These are phyloP conservation scores for Micrasema longulum DNA, from an alignment of 1,140 invertebrate species.

Conservation along the genomic window DNA sequence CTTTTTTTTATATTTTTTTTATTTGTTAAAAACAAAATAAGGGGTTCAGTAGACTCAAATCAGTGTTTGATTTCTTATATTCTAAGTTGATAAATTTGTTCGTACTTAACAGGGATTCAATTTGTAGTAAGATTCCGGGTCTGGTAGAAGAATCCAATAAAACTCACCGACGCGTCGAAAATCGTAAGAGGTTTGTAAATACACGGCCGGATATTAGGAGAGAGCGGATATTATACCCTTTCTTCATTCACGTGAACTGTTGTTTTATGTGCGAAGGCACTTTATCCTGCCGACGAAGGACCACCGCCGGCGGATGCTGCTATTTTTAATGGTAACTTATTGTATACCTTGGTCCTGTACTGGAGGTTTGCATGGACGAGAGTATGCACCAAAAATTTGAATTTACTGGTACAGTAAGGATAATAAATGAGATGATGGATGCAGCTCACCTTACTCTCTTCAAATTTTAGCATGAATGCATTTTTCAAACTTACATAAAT, in stretches of 20 bases:
- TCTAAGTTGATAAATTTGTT: too few relatives aligned
- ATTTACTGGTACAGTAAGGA: constrained; percentile 1
- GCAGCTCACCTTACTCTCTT: too few relatives aligned
- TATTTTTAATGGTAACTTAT: constrained; percentile 30
- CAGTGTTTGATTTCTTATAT: too few relatives aligned
- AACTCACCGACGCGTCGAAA: neutral
- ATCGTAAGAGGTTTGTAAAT: constrained; percentile 8
- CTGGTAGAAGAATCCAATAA: neutral
- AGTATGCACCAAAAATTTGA: neutral
- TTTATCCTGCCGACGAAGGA: neutral
- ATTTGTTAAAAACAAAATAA: too few relatives aligned
- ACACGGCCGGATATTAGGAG: constrained; percentile 39
- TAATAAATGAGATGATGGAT: neutral
- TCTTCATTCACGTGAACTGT: constrained; percentile 25
- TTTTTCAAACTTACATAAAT: too few relatives aligned
- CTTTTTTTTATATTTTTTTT: too few relatives aligned
- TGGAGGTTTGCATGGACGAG: neutral
- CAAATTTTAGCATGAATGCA: too few relatives aligned
- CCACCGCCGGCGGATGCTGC: neutral
- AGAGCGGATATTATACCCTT: constrained; percentile 35
- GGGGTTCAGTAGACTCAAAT: too few relatives aligned
- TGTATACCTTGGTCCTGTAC: constrained; percentile 4
- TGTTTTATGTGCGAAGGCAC: constrained; percentile 25
- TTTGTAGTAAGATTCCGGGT: neutral
- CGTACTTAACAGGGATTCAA: too few relatives aligned